Base-by-base conservation (phyloP, 2,113 vertebrate genomes). In the Microcebus murinus region DNA sequence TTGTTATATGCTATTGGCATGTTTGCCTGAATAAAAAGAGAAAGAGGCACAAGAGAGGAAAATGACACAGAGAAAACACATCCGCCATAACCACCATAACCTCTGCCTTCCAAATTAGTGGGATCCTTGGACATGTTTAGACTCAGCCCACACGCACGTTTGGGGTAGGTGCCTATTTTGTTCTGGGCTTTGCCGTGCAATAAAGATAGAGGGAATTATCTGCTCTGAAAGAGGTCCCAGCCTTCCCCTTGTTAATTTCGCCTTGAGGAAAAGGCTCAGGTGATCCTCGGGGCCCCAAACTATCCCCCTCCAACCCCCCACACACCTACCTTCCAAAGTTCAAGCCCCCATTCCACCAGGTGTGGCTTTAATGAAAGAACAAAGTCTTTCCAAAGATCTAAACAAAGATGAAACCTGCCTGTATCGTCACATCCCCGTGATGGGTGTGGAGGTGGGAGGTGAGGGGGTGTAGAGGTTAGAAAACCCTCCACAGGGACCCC, bases 371-470 rank as follows among this genome's bases (percentile, higher is more conserved):
- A 23, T 31, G 11, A 76, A 83, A 87, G 15, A 29, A 17, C 29
- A 5, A 31, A 52, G 59, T 42, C 36, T 31, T 76, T 85, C 4
- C 0, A 1, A 29, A n/a, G 57, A 55, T 18, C 6, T 15, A 9
- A n/a, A 57, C 23, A 18, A 39, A 29, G 52, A 48, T 4, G 57
- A 20, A 94, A 34, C 0, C 29, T 31, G 15, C 25, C 34, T 50
- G 1, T 0, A 13, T 11, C 36, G 1, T 14, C 52, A 3, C 8
- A 14, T 34, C 65, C 5, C 21, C 1, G 1, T 4, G 8, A 14
- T 31, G 23, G 20, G 4, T 8, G 3, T 20, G 13, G 17, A 61
- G 57, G 57, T 17, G 45, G 57, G 23, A 29, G 4, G 12, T 4
- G 34, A 27, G 50, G 71, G 25, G 61, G 42, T 21, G 1, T 13